Percentiles rank a stretch among this genome's conserved stretches.
phyloP scores from a whole-genome alignment of 2,797 vertebrate genomes.

The Manis crassicaudata region DNA sequence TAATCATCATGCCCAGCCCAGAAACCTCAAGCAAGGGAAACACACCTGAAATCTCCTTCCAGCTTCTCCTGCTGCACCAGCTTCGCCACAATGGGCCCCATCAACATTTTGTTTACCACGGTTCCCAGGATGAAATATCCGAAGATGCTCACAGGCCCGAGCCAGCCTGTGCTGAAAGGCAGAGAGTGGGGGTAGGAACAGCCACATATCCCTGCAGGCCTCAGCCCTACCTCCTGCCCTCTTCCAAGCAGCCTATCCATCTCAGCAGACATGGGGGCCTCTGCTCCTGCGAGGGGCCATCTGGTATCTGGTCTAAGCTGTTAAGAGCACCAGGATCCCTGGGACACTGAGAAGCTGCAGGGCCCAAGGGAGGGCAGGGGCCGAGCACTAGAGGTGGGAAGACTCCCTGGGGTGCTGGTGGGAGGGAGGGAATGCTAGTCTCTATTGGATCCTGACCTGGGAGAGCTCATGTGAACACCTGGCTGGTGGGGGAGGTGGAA shows the following conservation, averaged over 20 bases:
- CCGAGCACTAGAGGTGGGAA: rapidly evolving
- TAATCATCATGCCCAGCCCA: neutral
- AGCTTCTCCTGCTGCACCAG: conserved; percentile 97
- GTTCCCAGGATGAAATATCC: conserved; percentile 95
- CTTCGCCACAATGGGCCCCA: conserved; percentile 95
- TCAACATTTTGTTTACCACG: conserved; percentile 93
- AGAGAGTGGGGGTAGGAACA: neutral
- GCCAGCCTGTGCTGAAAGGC: conserved; percentile 93
- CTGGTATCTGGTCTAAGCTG: neutral
- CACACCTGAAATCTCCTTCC: conserved; percentile 97
- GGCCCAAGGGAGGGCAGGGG: neutral
- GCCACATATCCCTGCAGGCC: neutral
- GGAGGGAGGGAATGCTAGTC: neutral
- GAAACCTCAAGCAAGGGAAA: neutral
- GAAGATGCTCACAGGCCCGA: conserved; percentile 95
- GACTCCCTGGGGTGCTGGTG: neutral
- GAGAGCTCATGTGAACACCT: neutral
- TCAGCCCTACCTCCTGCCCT: neutral
- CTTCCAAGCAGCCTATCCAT: neutral
- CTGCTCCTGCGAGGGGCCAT: neutral
- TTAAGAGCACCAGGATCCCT: neutral
- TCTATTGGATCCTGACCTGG: neutral
- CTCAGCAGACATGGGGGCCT: neutral
- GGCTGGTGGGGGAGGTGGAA: neutral
- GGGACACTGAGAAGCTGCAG: neutral